Evolutionary conservation across 2,888 invertebrate species (phyloP).

Genomic region (Phengaris alcon): DNA sequence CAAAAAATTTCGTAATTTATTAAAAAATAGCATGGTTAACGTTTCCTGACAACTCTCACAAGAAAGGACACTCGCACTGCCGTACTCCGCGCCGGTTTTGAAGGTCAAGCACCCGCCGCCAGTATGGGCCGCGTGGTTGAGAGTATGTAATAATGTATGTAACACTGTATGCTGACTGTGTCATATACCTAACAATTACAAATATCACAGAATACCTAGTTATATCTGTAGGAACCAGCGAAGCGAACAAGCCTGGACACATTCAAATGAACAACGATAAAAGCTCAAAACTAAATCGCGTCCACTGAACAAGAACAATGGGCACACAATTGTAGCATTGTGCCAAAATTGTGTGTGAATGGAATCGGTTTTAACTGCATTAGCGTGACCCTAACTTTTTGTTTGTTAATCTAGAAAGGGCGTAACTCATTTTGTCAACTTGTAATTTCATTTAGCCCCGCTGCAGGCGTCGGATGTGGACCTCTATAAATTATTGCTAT

Average conservation of each 20-base stretch:
- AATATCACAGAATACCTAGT: not conserved
- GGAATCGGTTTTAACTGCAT: constrained; percentile 75
- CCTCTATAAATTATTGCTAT: constrained; percentile 61
- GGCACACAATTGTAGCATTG: constrained; percentile 70
- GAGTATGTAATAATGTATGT: no score
- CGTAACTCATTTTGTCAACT: constrained; percentile 79
- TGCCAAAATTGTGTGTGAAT: constrained; percentile 67
- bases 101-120: no score
- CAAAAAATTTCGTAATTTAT: no score
- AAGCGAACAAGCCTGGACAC: constrained; percentile 40
- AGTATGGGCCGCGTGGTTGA: no score
- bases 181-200: not conserved
- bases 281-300: constrained; percentile 70
- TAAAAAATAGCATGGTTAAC: no score
- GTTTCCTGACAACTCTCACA: no score
- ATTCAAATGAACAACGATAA: constrained; percentile 64
- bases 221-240: constrained; percentile 37
- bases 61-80: no score
- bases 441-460: constrained; percentile 73
- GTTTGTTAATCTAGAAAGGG: constrained; percentile 79
- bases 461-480: constrained; percentile 59
- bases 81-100: no score
- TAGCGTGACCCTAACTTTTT: constrained; percentile 78
- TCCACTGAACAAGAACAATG: constrained; percentile 71
- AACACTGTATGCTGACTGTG: no score